These are phyloP conservation scores for Laticauda laticaudata DNA, from an alignment of 2,113 vertebrate genomes.

Conservation along the genomic window DNA sequence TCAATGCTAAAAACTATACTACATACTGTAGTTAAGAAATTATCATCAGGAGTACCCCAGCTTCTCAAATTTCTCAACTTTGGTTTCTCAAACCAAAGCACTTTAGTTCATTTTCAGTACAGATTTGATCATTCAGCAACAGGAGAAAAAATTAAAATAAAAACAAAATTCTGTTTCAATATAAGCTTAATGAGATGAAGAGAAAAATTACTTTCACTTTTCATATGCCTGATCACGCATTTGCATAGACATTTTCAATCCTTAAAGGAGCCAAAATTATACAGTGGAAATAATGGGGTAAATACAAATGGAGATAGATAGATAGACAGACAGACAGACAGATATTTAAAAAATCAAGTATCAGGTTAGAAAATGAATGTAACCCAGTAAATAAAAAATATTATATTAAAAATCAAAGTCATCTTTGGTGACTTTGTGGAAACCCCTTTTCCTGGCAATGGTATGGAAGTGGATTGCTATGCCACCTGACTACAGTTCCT, in stretches of 20 bases:
- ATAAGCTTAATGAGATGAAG: slow-evolving; percentile 47
- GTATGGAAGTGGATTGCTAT: not conserved
- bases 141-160: not conserved
- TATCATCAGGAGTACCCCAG: not conserved
- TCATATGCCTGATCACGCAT: slow-evolving; percentile 50
- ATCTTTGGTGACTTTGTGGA: not conserved
- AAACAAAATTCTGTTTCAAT: slow-evolving; percentile 41
- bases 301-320: not conserved
- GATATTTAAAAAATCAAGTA: too few species aligned
- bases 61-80: not conserved
- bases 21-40: not conserved
- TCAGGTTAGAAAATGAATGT: not conserved
- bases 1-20: not conserved
- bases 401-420: not conserved
- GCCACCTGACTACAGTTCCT: not conserved
- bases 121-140: slow-evolving; percentile 16
- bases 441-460: not conserved
- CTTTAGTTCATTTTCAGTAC: not conserved
- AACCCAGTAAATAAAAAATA: not conserved
- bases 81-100: not conserved
- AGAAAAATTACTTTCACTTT: slow-evolving; percentile 42
- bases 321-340: too few species aligned
- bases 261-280: slow-evolving; percentile 49
- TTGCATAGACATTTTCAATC: slow-evolving; percentile 40
- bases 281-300: not conserved